Evolutionary conservation across 2,888 invertebrate genomes (phyloP), one percentile per base, ranked within the genome.

Genomic region (Steromphala cineraria): DNA sequence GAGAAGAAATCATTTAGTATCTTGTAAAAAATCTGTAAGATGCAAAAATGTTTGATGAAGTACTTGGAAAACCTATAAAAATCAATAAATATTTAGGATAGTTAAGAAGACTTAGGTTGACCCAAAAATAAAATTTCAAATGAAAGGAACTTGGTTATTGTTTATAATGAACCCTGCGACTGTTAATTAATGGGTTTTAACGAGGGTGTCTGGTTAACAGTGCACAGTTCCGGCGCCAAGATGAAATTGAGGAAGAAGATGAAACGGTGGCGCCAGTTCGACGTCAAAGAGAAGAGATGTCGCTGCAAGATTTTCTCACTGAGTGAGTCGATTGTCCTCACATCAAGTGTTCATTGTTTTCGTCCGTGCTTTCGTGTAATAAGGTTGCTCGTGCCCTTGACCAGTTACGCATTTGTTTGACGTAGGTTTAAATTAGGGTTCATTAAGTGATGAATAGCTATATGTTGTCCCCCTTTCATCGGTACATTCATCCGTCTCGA

Each of bases 231-330:
- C 88, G 87, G 62, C 87, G 90, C 28, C 89, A 89, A 81, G 86
- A 86, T 46, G 90, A 89, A 82, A 87, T 90, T 5, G 89, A 89
- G 67, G 89, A 89, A 78, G 90, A 90, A 62, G 91, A 91, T 17
- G 87, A 89, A 46, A 87, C 88, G 55, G 79, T 53, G n/a, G 40
- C 74, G 76, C 56, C 81, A 67, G 78, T 62, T 28, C 36, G 53
- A 76, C 78, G 82, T 74, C 82, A 80, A 78, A 81, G 82, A 75
- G 75, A 81, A 28, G 85, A 88, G 77, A 85, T 92, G 17, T 88
- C 91, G 15, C 87, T 89, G 75, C 84, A 88, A 78, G 91, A 91
- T 80, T 92, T 92, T 80, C 87, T 91, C 67, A 89, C 84, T 83
- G 92, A 91, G 92, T 92, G 90, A 89, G 92, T 89, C 15, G 21